Conservation (phyloP, 2,888 invertebrate genomes). For the Amblyteles armatorius region DNA sequence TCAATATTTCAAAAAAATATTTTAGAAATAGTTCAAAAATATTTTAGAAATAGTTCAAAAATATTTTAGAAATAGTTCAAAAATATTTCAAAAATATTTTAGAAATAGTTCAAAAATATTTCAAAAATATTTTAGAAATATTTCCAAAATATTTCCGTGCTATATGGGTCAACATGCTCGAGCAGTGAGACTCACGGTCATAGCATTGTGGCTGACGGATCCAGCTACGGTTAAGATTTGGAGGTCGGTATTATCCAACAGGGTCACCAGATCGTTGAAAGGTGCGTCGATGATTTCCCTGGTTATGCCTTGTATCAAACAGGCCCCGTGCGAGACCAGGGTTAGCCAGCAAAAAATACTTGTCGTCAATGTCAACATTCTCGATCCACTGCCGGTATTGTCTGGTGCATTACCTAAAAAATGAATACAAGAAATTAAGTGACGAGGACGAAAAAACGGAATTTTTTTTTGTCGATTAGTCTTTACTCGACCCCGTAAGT, state of each 20-base stretch:
- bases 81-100: too few species aligned
- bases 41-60: too few species aligned
- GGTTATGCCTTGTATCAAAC: conserved; percentile 69
- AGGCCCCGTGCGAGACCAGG: conserved; percentile 62
- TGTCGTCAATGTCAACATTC: conserved; percentile 57
- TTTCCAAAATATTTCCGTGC: too few species aligned
- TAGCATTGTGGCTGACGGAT: neutral
- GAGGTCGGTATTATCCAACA: conserved; percentile 18
- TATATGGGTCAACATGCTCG: neutral
- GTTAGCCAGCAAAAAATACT: conserved; percentile 69
- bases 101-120: too few species aligned
- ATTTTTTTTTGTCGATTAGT: neutral
- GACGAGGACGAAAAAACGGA: too few species aligned
- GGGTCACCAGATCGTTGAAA: neutral
- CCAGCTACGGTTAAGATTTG: conserved; percentile 2
- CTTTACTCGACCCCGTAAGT: too few species aligned
- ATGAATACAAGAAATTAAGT: neutral
- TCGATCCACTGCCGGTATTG: conserved; percentile 49
- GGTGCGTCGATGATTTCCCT: conserved; percentile 27
- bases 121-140: too few species aligned
- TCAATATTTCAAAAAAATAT: too few species aligned
- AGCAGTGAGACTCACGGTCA: neutral
- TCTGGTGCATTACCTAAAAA: conserved; percentile 53
- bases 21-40: too few species aligned
- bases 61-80: too few species aligned